phyloP scores from a whole-genome alignment of 1,140 invertebrate species.

The Formica selysi region DNA sequence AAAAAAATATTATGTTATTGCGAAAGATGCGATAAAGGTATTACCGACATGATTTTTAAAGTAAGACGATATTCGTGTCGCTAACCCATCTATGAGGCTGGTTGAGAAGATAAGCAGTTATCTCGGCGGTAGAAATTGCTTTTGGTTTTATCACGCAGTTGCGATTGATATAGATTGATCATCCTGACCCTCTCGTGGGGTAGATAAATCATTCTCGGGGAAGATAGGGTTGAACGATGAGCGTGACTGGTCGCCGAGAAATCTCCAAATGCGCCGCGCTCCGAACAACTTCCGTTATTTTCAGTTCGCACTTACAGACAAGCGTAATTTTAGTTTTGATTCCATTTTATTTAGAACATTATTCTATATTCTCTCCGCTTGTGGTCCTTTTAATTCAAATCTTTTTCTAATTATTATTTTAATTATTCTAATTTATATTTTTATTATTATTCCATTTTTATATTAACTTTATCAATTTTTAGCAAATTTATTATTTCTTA shows the following conservation, averaged over 20 bases:
- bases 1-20: too few species aligned
- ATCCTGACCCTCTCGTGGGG: constrained; percentile 32
- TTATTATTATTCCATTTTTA: background rate
- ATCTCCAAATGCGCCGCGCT: constrained; percentile 51
- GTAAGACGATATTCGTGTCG: constrained; percentile 13
- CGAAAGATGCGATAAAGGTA: background rate
- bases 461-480: background rate
- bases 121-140: constrained; percentile 69
- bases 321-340: constrained; percentile 33
- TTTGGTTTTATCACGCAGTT: constrained; percentile 63
- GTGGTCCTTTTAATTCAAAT: background rate
- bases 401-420: background rate
- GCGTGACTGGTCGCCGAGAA: constrained; percentile 31
- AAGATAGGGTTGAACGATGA: constrained; percentile 11
- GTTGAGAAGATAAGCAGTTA: constrained; percentile 62
- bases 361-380: background rate
- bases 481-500: background rate
- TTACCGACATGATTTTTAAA: constrained; percentile 24
- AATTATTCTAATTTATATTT: background rate
- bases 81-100: constrained; percentile 24
- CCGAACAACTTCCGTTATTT: constrained; percentile 36
- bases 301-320: background rate
- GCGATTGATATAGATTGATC: constrained; percentile 75
- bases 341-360: background rate
- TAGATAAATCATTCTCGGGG: constrained; percentile 66